phyloP scores from a whole-genome alignment of 2,113 vertebrate species.

The Anguilla japonica region DNA sequence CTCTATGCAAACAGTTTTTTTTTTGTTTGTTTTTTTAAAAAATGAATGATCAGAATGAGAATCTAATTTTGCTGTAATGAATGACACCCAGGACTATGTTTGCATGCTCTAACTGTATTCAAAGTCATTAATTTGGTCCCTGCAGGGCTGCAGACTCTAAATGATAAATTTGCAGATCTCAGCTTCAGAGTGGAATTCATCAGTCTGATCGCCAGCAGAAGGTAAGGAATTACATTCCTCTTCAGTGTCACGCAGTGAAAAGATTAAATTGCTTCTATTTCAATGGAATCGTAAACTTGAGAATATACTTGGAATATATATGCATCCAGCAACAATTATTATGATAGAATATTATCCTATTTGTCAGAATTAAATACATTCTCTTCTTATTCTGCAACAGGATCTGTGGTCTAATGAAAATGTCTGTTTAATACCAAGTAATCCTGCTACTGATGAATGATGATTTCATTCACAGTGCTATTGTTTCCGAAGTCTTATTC shows the following conservation, averaged over 20 bases:
- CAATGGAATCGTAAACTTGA: no score
- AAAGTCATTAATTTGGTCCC: neutral
- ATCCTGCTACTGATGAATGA: no score
- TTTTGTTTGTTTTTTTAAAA: no score
- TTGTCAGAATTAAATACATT: neutral
- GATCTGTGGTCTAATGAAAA: no score
- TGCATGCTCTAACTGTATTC: constrained; percentile 20
- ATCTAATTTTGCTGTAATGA: neutral
- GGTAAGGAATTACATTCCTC: constrained; percentile 17
- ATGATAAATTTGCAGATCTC: constrained; percentile 23
- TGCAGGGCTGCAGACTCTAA: neutral
- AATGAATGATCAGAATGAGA: neutral
- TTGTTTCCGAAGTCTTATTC: no score
- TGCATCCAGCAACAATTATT: no score
- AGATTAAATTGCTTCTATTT: neutral
- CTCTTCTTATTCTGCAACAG: no score
- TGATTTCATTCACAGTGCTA: no score
- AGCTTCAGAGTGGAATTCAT: neutral
- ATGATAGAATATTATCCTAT: no score
- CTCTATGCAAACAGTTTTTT: no score
- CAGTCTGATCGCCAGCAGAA: neutral
- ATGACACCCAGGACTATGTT: neutral
- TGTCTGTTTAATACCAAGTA: no score
- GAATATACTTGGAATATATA: neutral
- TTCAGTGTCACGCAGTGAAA: neutral